phyloP scores from a whole-genome alignment of 2,113 vertebrate genomes.

The Tamias sibiricus region DNA sequence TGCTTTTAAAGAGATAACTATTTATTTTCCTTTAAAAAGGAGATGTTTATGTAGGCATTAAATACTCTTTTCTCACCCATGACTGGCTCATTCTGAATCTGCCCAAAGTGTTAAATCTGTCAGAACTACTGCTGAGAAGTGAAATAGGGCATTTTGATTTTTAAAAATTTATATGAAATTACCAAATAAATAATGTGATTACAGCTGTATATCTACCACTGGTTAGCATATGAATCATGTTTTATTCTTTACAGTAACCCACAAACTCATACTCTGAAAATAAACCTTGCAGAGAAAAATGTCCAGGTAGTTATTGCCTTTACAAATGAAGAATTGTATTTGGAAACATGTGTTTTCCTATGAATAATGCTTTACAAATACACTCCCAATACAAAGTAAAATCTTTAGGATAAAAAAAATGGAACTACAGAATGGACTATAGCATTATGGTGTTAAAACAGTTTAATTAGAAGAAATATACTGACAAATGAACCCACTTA shows the following conservation, averaged over 20 bases:
- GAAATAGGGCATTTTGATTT: not conserved
- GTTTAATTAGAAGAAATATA: conserved; percentile 12
- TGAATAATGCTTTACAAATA: not conserved
- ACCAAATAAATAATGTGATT: conserved; percentile 37
- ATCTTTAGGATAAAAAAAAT: conserved; percentile 16
- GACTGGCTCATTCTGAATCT: not conserved
- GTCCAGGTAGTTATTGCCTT: not conserved
- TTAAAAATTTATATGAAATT: not conserved
- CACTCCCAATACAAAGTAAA: not conserved
- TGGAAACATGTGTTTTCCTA: not conserved
- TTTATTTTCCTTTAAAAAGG: conserved; percentile 41
- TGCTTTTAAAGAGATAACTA: not conserved
- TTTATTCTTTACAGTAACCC: not conserved
- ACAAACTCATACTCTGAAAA: not conserved
- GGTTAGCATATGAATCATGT: not conserved
- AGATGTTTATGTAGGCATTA: not conserved
- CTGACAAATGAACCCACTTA: not conserved
- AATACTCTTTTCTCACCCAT: not conserved
- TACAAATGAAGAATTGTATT: not conserved
- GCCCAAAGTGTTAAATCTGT: not conserved
- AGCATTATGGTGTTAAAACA: not conserved
- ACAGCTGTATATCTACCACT: not conserved
- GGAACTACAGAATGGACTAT: not conserved
- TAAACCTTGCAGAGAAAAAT: not conserved
- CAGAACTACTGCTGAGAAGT: not conserved